Base-by-base conservation (phyloP, 2,797 vertebrate species). In the Peromyscus melanophrys region DNA sequence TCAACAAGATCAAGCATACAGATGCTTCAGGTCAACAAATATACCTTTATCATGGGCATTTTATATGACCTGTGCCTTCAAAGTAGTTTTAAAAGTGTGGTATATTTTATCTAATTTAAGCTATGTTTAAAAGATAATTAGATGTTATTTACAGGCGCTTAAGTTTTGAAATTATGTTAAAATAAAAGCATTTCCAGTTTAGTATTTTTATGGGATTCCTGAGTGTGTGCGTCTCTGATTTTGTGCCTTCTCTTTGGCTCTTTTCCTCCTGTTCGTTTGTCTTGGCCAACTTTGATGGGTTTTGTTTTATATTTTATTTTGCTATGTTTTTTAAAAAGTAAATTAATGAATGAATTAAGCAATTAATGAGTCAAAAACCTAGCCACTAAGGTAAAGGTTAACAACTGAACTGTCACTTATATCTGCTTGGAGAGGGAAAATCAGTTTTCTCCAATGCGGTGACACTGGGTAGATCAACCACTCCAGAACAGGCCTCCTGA, bases 51-150 rank as follows among this genome's bases (percentile, higher is more conserved):
- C 13, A 27, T 71, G 37, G 27, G 31, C 31, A 67, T 71, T 92
- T 91, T 59, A 25, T 16, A 86, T 10, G 73, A 57, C 21, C 9
- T 82, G 3, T 69, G 55, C 31, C 13, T 95, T 90, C 65, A 63
- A 83, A 75, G 14, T 77, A 73, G 6, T 57, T 69, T 49, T 61
- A 31, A 84, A 92, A 71, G 19, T 69, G 25, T 57, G 46, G 49
- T 63, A 14, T 71, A 13, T 65, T 77, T 94, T 82, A 61, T 69
- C 59, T 88, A 67, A 13, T 57, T 94, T 87, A 75, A 8, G 6
- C 55, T 87, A 67, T 71, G 3, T 81, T 87, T 76, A 87, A 89
- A 93, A 71, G 65, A 80, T 4, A 91, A 29, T 73, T 93, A 78
- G 9, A 83, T 69, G 57, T 27, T 87, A 4, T 90, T 96, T 89